Conservation (phyloP, 1,140 invertebrate species). For the Hylaeus anthracinus region DNA sequence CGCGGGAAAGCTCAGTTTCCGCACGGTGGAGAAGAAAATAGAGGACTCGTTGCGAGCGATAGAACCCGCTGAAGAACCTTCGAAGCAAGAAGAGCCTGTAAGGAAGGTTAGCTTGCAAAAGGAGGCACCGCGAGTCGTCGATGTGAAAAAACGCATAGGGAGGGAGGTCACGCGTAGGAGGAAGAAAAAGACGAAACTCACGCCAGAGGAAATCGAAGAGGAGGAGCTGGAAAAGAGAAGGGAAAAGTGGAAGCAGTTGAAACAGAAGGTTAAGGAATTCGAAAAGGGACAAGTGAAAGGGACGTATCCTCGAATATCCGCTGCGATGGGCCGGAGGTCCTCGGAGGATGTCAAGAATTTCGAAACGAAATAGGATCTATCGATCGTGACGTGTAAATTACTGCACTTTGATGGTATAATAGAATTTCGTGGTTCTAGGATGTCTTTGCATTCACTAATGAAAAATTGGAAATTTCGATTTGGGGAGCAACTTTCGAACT, state of each 20-base stretch:
- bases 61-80: no score
- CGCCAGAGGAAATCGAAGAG: not conserved
- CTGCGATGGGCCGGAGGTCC: not conserved
- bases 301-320: slow-evolving; percentile 15
- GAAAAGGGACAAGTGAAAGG: not conserved
- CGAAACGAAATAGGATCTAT: not conserved
- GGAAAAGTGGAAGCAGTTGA: not conserved
- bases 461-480: no score
- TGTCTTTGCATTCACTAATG: no score
- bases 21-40: not conserved
- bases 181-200: not conserved
- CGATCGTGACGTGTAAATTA: no score
- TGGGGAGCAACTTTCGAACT: no score
- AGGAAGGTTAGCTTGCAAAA: not conserved
- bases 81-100: not conserved
- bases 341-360: not conserved
- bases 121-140: not conserved
- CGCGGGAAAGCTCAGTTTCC: slow-evolving; percentile 11
- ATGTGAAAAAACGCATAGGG: no score
- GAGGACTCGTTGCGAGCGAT: not conserved
- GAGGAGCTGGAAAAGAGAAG: not conserved
- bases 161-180: not conserved
- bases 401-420: no score
- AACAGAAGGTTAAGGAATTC: not conserved
- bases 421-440: no score